Conservation (phyloP, 2,888 invertebrate species). For the Caenorhabditis sinica region DNA sequence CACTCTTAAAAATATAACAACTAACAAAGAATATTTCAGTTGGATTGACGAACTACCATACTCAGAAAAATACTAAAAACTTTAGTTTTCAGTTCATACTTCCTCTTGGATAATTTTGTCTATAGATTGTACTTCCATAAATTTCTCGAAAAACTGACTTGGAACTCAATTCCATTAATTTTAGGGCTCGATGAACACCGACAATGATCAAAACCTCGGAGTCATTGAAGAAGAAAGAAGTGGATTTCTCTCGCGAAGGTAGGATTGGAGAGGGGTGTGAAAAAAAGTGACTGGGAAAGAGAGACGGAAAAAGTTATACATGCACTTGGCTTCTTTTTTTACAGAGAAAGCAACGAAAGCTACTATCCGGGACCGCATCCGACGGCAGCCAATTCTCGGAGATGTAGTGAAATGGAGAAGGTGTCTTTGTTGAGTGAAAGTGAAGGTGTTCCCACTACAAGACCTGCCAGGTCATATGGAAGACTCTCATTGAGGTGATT, state of each 20-base stretch:
- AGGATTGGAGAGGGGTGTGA: not conserved
- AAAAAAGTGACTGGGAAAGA: conserved; percentile 4
- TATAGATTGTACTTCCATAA: conserved; percentile 55
- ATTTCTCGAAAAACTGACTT: conserved; percentile 6
- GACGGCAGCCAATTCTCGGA: conserved; percentile 69
- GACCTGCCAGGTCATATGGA: conserved; percentile 43
- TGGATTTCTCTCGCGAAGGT: conserved; percentile 65
- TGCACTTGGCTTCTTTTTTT: conserved; percentile 36
- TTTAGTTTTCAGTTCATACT: conserved; percentile 12
- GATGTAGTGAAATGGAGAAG: conserved; percentile 72
- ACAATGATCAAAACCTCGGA: conserved; percentile 74
- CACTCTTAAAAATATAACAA: not conserved
- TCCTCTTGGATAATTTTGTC: conserved; percentile 38
- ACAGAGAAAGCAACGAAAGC: conserved; percentile 67
- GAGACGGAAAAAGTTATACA: not conserved
- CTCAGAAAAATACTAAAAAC: not conserved
- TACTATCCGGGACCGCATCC: conserved; percentile 71
- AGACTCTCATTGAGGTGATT: conserved; percentile 60
- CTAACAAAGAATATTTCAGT: conserved; percentile 15
- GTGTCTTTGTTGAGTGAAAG: conserved; percentile 64
- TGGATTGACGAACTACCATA: not conserved
- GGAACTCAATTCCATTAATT: conserved; percentile 49
- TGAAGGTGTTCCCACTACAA: conserved; percentile 39
- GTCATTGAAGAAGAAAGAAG: conserved; percentile 76
- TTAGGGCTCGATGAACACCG: conserved; percentile 69